Conservation (phyloP, 2,797 vertebrate genomes). For the Coregonus ussuriensis region DNA sequence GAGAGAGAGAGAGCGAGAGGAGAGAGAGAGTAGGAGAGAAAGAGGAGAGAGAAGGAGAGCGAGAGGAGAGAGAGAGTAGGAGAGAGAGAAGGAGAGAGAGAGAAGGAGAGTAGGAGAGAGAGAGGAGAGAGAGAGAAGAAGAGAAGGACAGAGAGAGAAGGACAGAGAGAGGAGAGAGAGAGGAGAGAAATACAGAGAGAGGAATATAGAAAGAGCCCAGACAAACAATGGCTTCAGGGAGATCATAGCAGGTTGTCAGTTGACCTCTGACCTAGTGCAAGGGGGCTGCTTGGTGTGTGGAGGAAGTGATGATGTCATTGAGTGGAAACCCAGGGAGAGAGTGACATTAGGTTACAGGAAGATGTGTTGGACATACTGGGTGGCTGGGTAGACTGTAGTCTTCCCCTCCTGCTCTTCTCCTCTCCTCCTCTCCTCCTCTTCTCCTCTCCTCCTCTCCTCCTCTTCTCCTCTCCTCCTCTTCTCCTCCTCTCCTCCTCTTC, state of each 20-base stretch:
- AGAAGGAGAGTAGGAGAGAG: too few relatives aligned
- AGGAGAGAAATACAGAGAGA: not conserved
- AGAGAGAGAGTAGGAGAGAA: too few relatives aligned
- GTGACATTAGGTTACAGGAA: not conserved
- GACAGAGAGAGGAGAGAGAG: not conserved
- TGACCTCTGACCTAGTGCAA: slow-evolving; percentile 12
- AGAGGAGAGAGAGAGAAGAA: too few relatives aligned
- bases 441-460: too few relatives aligned
- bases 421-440: not conserved
- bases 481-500: too few relatives aligned
- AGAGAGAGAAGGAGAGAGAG: too few relatives aligned
- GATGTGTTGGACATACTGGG: not conserved
- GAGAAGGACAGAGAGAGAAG: not conserved
- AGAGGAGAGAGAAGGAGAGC: too few relatives aligned
- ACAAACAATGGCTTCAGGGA: not conserved
- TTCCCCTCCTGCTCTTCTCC: too few relatives aligned
- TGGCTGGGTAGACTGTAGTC: not conserved
- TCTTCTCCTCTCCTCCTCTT: too few relatives aligned
- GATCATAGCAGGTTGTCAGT: not conserved
- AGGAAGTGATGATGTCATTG: slow-evolving; percentile 10
- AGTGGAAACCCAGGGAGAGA: not conserved
- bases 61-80: too few relatives aligned
- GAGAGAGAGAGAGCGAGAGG: too few relatives aligned
- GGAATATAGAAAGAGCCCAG: not conserved
- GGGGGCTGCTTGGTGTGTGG: not conserved